Evolutionary conservation across 1,140 invertebrate genomes (phyloP), one percentile per base, ranked within the genome.

Genomic region (Latrodectus geometricus): DNA sequence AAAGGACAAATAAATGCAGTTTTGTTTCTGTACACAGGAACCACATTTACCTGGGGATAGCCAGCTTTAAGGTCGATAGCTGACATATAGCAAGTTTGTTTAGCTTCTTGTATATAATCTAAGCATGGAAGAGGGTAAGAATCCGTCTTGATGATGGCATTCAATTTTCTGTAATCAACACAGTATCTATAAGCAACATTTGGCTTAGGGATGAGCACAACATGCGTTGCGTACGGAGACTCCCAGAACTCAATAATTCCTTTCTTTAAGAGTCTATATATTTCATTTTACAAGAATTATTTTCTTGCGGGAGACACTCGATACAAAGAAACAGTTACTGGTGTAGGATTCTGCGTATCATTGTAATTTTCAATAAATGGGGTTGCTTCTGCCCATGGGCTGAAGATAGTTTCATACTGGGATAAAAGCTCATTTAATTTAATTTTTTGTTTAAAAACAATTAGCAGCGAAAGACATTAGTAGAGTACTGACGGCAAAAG

Each of bases 11-110:
- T n/a, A n/a, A n/a, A n/a, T n/a, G n/a, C n/a, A n/a, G n/a, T n/a
- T n/a, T n/a, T n/a, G n/a, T n/a, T n/a, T n/a, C n/a, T n/a, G n/a
- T n/a, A n/a, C n/a, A n/a, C n/a, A n/a, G n/a, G n/a, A n/a, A n/a
- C n/a, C 14, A 93, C 77, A 48, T 69, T 65, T 3, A 78, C 50
- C 21, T 86, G 74, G 54, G 61, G 72, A 50, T 83, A 74, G 0
- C 69, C 69, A 8, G 69, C 17, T 61, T 56, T 83, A 8, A 83
- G 21, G 35, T 73, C 81, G 8, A 83, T 69, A 11, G 78, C 70
- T 15, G 78, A 70, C 49, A 70, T 81, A 54, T 50, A 69, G n/a
- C 56, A 17, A 4, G 9, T 48, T 14, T n/a, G 1, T 35, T 69
- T 81, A 8, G 49, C 50, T 9, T 61, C 54, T 14, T 49, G 49